Percentiles rank a stretch among this genome's conserved stretches.
Conservation (phyloP, 2,113 vertebrate species). For the Pteropus alecto region DNA sequence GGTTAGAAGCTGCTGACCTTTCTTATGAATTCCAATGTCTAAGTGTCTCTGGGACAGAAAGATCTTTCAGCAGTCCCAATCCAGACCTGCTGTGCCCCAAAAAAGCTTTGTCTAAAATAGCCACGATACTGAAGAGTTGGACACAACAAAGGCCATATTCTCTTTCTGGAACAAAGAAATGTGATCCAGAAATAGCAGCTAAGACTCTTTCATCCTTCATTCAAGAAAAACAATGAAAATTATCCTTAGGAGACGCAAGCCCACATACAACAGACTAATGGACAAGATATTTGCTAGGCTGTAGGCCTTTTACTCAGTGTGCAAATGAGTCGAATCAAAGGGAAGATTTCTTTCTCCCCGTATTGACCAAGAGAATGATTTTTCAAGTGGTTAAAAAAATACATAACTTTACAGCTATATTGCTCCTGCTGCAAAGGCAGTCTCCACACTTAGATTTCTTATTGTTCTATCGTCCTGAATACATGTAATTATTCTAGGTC, state of each 20-base stretch:
- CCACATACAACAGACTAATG: slow-evolving; percentile 39
- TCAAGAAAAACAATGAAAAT: slow-evolving; percentile 55
- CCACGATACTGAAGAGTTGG: background rate
- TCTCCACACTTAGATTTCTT: slow-evolving; percentile 50
- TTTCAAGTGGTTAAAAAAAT: slow-evolving; percentile 58
- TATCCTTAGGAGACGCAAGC: slow-evolving; percentile 50
- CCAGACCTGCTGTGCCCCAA: background rate
- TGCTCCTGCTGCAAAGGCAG: slow-evolving; percentile 39
- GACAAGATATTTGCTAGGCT: slow-evolving; percentile 30
- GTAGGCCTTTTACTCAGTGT: slow-evolving; percentile 18
- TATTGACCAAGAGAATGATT: slow-evolving; percentile 30
- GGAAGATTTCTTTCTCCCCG: slow-evolving; percentile 18
- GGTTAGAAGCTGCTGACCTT: background rate
- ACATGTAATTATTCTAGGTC: slow-evolving; percentile 47
- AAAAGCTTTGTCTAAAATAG: slow-evolving; percentile 30
- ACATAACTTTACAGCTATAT: slow-evolving; percentile 33
- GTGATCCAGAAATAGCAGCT: background rate
- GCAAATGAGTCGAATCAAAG: slow-evolving; percentile 18
- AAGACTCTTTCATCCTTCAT: background rate
- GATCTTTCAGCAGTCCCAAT: background rate
- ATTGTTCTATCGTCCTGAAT: slow-evolving; percentile 42
- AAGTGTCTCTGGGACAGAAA: background rate
- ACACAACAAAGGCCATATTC: background rate
- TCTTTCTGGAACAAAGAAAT: slow-evolving; percentile 4
- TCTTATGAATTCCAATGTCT: background rate